Conservation (phyloP, 2,888 invertebrate species). For the Mesochorus sp. region DNA sequence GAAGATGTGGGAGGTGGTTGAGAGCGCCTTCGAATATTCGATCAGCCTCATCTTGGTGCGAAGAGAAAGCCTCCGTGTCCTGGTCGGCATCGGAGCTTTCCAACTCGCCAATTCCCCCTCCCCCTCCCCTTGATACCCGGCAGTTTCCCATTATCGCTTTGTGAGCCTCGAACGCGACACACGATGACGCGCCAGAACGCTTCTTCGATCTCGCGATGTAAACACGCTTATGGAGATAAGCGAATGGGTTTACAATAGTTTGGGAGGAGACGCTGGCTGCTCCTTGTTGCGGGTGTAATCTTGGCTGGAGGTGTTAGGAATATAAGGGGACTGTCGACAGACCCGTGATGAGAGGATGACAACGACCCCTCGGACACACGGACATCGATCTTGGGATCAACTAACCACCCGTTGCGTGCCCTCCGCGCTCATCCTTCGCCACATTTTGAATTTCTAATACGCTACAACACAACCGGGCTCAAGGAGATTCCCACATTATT, state of each 20-base stretch:
- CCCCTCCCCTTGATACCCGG: background rate
- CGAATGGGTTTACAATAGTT: slow-evolving; percentile 61
- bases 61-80: background rate
- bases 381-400: slow-evolving; percentile 59
- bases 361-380: slow-evolving; percentile 24
- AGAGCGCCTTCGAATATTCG: background rate
- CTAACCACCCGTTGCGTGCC: slow-evolving; percentile 25
- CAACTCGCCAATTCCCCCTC: background rate
- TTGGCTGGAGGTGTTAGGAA: slow-evolving; percentile 22
- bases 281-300: slow-evolving; percentile 5
- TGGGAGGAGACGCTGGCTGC: slow-evolving; percentile 48
- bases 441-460: slow-evolving; percentile 1
- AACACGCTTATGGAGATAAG: slow-evolving; percentile 66
- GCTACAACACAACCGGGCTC: background rate
- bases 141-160: background rate
- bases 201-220: slow-evolving; percentile 57
- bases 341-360: slow-evolving; percentile 17
- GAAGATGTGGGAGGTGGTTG: too few species aligned
- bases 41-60: background rate
- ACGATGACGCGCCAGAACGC: background rate
- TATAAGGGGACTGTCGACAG: slow-evolving; percentile 56
- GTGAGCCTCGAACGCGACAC: background rate
- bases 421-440: slow-evolving; percentile 18
- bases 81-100: background rate
- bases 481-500: background rate